These are phyloP conservation scores for Alentia gelatinosa DNA, from an alignment of 2,888 invertebrate species.

Conservation along the genomic window DNA sequence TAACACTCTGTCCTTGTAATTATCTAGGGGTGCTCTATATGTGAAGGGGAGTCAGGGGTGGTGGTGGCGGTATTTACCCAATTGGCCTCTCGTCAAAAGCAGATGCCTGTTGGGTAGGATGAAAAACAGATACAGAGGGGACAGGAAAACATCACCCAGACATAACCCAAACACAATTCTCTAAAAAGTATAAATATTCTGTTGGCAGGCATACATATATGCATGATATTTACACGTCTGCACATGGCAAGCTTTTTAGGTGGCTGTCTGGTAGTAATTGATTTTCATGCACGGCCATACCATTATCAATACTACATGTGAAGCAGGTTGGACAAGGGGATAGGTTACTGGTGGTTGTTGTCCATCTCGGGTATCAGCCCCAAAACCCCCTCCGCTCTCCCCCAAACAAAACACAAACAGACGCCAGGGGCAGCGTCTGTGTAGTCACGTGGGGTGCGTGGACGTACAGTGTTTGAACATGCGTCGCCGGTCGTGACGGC, in stretches of 20 bases:
- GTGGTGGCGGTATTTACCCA: no score
- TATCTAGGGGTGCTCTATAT: no score
- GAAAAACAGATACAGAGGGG: no score
- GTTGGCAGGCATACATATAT: no score
- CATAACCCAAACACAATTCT: no score
- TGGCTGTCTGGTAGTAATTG: neutral
- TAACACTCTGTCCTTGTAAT: no score
- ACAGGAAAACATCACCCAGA: no score
- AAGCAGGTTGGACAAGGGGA: neutral
- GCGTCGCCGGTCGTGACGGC: neutral
- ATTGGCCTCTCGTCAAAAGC: no score
- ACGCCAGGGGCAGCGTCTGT: neutral
- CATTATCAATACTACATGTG: slow-evolving; percentile 7
- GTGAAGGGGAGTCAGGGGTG: no score
- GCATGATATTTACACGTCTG: no score
- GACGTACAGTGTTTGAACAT: neutral
- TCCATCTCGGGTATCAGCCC: neutral
- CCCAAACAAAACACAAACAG: slow-evolving; percentile 5
- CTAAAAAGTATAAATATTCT: no score
- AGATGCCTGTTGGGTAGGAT: no score
- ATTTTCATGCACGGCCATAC: neutral
- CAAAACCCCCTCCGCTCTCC: neutral
- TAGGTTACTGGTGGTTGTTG: neutral
- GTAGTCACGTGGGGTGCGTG: neutral
- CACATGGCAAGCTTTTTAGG: neutral